Base-by-base conservation (phyloP, 92 coral and sea anemone species). In the Pocillopora meandrina region DNA sequence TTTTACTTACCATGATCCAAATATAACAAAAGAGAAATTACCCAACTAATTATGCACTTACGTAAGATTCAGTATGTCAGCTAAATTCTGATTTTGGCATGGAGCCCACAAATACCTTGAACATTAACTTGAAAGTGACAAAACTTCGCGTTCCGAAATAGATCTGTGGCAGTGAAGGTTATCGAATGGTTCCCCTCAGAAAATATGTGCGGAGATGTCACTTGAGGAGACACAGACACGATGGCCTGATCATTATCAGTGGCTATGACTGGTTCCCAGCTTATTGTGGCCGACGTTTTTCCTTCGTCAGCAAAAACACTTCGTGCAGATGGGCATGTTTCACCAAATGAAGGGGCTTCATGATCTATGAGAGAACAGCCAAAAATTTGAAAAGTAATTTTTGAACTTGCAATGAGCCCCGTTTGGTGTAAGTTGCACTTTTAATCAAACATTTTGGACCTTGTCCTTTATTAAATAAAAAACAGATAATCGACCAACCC, bases 111-210 rank as follows among this genome's bases (percentile, higher is more conserved):
- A 42, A 26, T 10, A 92, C 95, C 95, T 86, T 67, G 73, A 26
- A 92, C 90, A 4, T 56, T 75, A 2, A 92, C 81, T 1, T 65
- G 36, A 49, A 92, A 89, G 35, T 67, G 52, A n/a, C 95, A 89
- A 14, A 26, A 65, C 3, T 56, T 49, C 17, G 80, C 65, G 56
- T 83, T 87, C 42, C 82, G 86, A 15, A 85, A 66, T 5, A 75
- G 18, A 55, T 89, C 95, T 23, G 59, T 89, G 1, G 95, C 93
- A 20, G 78, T 82, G 76, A 77, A 92, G 23, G 58, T 63, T 36
- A 92, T 60, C 1, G 49, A n/a, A 63, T 72, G 88, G 5, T 18
- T 81, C 62, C 95, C 95, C 35, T 86, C 88, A 56, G 80, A n/a
- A 57, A 92, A 82, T 11, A 34, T 85, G 69, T 76, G 66, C 14